Conservation (phyloP, 2,113 vertebrate species). For the Mobula birostris region DNA sequence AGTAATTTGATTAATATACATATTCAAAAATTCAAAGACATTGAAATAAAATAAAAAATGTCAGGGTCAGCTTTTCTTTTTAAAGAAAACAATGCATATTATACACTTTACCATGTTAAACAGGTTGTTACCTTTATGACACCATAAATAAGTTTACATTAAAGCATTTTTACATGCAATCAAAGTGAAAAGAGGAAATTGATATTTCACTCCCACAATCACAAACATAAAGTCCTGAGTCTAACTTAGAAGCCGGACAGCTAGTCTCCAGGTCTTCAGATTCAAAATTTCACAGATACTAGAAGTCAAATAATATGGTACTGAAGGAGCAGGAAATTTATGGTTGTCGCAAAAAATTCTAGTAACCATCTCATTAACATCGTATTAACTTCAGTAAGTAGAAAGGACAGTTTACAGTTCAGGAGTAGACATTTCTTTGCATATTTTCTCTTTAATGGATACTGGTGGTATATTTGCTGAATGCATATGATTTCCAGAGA, state of each 20-base stretch:
- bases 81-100: neutral
- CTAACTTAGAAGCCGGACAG: neutral
- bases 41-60: constrained; percentile 2
- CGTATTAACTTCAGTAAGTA: neutral
- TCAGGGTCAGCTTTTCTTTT: neutral
- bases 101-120: neutral
- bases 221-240: neutral
- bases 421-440: neutral
- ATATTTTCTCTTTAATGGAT: neutral
- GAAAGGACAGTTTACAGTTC: neutral
- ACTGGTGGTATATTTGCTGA: neutral
- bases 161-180: neutral
- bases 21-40: neutral
- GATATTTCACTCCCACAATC: neutral
- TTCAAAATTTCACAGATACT: neutral
- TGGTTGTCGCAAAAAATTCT: neutral
- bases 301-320: neutral
- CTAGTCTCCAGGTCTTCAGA: neutral
- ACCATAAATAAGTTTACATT: neutral
- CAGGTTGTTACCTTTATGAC: neutral
- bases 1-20: neutral
- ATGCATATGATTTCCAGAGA: neutral
- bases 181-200: neutral
- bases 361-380: neutral
- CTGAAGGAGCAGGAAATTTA: neutral